Percentiles rank a stretch among this genome's conserved stretches.
Evolutionary conservation across 2,113 vertebrate species (phyloP).

Genomic region (Puffinus mauretanicus): DNA sequence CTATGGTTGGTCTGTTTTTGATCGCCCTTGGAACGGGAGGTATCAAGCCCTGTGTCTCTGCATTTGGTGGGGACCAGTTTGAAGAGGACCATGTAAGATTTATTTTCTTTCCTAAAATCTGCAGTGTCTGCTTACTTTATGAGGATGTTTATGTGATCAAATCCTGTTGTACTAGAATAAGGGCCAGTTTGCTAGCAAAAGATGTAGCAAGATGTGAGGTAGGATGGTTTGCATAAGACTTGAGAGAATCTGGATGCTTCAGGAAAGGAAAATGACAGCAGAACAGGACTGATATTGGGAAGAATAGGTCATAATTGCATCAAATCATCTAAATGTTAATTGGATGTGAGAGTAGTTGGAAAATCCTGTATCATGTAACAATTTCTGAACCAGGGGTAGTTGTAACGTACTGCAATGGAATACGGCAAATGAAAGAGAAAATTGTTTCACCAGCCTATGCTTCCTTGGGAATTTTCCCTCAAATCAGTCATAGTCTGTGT

Average conservation of each 20-base stretch:
- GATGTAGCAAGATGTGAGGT: neutral
- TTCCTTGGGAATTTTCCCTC: neutral
- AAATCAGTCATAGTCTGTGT: neutral
- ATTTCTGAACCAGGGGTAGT: neutral
- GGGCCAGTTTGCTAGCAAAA: neutral
- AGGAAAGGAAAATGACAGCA: neutral
- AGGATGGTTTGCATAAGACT: neutral
- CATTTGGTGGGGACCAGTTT: slow-evolving; percentile 98
- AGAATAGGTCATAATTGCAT: neutral
- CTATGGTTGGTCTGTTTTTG: slow-evolving; percentile 86
- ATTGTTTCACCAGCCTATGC: neutral
- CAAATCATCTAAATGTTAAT: neutral
- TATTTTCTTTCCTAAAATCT: slow-evolving; percentile 49
- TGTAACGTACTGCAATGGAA: neutral
- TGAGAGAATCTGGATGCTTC: neutral
- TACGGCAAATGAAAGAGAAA: neutral
- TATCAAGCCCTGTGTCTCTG: slow-evolving; percentile 96
- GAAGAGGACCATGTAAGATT: slow-evolving; percentile 88
- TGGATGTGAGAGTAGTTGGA: neutral
- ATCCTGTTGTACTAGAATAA: neutral
- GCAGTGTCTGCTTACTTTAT: neutral
- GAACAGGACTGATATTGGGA: neutral
- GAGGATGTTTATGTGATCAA: neutral
- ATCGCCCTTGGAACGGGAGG: slow-evolving; percentile 96
- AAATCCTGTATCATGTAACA: neutral